These are phyloP conservation scores for Danio jaintianensis DNA, from an alignment of 2,797 vertebrate genomes.

Conservation along the genomic window DNA sequence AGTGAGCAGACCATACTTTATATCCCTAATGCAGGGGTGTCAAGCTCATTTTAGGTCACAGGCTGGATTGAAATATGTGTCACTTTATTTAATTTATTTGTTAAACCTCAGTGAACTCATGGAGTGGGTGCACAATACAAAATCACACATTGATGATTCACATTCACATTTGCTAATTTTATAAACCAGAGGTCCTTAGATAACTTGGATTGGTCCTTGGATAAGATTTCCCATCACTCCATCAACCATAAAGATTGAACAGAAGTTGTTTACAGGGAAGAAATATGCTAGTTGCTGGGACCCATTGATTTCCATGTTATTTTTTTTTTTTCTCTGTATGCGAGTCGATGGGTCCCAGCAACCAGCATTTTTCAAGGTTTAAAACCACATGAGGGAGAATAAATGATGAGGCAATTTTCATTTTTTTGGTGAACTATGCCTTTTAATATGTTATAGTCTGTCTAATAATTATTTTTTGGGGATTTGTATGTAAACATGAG, in stretches of 20 bases:
- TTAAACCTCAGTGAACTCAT: background rate
- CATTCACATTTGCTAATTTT: background rate
- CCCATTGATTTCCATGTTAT: too few relatives aligned
- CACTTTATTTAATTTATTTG: background rate
- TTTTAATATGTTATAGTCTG: background rate
- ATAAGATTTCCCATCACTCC: too few relatives aligned
- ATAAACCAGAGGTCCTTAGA: background rate
- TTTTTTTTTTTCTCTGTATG: too few relatives aligned
- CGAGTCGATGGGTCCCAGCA: too few relatives aligned
- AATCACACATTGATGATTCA: background rate
- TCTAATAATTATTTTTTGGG: background rate
- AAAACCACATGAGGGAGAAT: too few relatives aligned
- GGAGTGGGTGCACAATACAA: background rate
- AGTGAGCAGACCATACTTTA: slow-evolving; percentile 34
- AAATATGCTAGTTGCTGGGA: too few relatives aligned
- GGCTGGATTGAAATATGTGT: background rate
- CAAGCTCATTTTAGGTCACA: slow-evolving; percentile 3
- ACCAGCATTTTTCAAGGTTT: too few relatives aligned
- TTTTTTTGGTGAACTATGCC: too few relatives aligned
- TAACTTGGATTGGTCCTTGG: background rate
- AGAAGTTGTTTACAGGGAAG: too few relatives aligned
- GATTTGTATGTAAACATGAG: background rate
- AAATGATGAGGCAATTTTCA: too few relatives aligned
- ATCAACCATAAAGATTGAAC: too few relatives aligned
- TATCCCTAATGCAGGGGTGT: slow-evolving; percentile 8